Base-by-base conservation (phyloP, 2,888 invertebrate genomes). In the Andrena bicolor region DNA sequence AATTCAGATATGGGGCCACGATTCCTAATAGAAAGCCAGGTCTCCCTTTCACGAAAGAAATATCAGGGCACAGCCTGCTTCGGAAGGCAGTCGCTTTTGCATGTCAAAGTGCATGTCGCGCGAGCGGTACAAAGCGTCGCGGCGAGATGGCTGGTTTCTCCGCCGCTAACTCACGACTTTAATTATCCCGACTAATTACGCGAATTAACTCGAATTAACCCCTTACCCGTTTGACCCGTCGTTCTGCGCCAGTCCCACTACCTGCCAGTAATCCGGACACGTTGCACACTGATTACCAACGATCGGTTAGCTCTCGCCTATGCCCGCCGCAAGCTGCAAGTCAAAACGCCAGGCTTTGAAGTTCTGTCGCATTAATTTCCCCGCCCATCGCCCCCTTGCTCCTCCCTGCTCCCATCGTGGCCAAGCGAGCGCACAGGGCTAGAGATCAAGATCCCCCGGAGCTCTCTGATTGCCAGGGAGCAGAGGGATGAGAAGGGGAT, bases 141-240 rank as follows among this genome's bases (percentile, higher is more conserved):
- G 69, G 69, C 75, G 79, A 81, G 61, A 84, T 72, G 73, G 78
- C 73, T 84, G 76, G 61, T 58, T 82, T 83, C 82, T 76, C 79
- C 82, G 75, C 70, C 76, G 61, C 83, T 86, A 89, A 87, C 82
- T 89, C 88, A 83, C 81, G 84, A 89, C 90, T 91, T 91, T 92
- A 92, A 93, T 91, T 91, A 93, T 90, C 88, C 89, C 83, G 88
- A 90, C 90, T 92, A 93, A 93, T 92, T 92, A 90, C 88, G 79
- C 85, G 89, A 92, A 92, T 92, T 90, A 92, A 89, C 90, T 91
- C 90, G 89, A 92, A 92, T 92, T 93, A 92, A 92, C 89, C 90
- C 88, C 84, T 90, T 85, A 88, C 82, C 86, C 89, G 91, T 88
- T 89, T 86, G 83, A 82, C 78, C 84, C 66, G 85, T 68, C 78